phyloP scores from a whole-genome alignment of 2,888 invertebrate species.

The Amphipyra tragopoginis region DNA sequence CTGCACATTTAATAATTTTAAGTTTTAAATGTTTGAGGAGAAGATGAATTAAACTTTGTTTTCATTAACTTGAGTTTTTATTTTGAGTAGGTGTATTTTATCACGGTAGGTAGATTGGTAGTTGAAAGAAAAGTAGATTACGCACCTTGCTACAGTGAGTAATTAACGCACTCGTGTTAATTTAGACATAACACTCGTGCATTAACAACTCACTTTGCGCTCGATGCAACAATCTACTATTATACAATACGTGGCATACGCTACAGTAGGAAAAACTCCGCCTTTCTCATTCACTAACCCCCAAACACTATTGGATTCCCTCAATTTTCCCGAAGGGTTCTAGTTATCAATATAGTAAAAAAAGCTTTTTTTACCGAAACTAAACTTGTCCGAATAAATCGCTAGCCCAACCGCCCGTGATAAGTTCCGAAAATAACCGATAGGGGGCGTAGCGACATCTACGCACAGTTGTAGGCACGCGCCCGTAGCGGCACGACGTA shows the following conservation, averaged over 20 bases:
- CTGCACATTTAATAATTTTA: no score
- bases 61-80: no score
- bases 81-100: no score
- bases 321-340: slow-evolving; percentile 51
- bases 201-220: no score
- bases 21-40: no score
- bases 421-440: slow-evolving; percentile 59
- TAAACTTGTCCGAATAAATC: slow-evolving; percentile 62
- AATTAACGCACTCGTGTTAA: no score
- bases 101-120: no score
- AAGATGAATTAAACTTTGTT: no score
- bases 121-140: no score
- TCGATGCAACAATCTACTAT: no score
- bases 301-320: slow-evolving; percentile 50
- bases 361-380: slow-evolving; percentile 35
- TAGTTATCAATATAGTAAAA: slow-evolving; percentile 57
- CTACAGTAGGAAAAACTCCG: slow-evolving; percentile 21
- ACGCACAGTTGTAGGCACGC: slow-evolving; percentile 69
- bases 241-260: slow-evolving; percentile 14
- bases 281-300: slow-evolving; percentile 39
- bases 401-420: slow-evolving; percentile 51
- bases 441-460: slow-evolving; percentile 61
- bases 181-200: no score
- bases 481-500: slow-evolving; percentile 62
- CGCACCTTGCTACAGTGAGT: no score